Evolutionary conservation across 2,797 vertebrate genomes (phyloP), one percentile per base, ranked within the genome.

Genomic region (Allobates femoralis): DNA sequence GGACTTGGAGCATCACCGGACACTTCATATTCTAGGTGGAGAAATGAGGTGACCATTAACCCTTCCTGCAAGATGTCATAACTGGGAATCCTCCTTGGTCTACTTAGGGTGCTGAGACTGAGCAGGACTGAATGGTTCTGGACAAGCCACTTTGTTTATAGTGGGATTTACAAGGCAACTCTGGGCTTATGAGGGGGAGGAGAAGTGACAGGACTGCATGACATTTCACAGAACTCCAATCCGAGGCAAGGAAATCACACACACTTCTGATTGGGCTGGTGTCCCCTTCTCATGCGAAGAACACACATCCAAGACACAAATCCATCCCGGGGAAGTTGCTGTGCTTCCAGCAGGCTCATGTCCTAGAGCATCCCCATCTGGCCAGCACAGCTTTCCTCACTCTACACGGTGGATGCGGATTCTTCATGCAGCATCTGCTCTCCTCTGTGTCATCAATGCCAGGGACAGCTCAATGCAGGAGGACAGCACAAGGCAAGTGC

Each of bases 151-250:
- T 78, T 83, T 87, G 74, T 79, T 80, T 53, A 69, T 71, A 79
- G 62, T 79, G 58, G 86, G 64, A 79, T 58, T 73, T 50, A 83
- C 23, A 73, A 79, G 37, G 51, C 76, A 84, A 84, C 81, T 84
- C 55, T 71, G 56, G n/a, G 86, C 62, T 55, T 74, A 74, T 53
- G 37, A 84, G 81, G 86, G 79, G 76, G 76, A 87, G 86, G 86
- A 87, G 80, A 79, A 87, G 81, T 87, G 86, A 87, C 86, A 87
- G 62, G 74, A 64, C 74, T 83, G 75, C 86, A 87, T 79, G 86
- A 50, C 81, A 79, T 84, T 79, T 58, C 51, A 55, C 75, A 84
- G 53, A 81, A 83, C 73, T 80, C 86, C 81, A 79, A 87, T 87
- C 15, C 6, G 73, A 64, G 34, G 16, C 66, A 74, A 80, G 82